Evolutionary conservation across 2,113 vertebrate species (phyloP).

Genomic region (Hippopotamus amphibius): DNA sequence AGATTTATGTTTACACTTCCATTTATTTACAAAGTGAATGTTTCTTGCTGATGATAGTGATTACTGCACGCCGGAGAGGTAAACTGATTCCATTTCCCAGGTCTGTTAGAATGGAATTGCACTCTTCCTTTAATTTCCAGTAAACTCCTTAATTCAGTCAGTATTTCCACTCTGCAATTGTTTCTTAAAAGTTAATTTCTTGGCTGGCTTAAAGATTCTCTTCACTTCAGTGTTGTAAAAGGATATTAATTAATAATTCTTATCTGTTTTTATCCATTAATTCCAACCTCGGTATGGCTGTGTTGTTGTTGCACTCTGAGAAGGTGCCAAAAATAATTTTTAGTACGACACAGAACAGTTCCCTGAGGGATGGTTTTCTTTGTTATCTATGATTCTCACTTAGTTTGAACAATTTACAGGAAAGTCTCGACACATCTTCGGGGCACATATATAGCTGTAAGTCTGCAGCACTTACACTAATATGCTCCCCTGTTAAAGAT

Average conservation of each 20-base stretch:
- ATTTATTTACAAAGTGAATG: slow-evolving; percentile 18
- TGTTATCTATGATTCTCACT: slow-evolving; percentile 54
- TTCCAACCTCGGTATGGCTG: slow-evolving; percentile 6
- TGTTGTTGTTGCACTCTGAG: neutral
- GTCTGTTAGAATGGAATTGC: slow-evolving; percentile 26
- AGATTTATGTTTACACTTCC: neutral
- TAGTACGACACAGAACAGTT: slow-evolving; percentile 25
- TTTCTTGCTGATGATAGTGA: slow-evolving; percentile 36
- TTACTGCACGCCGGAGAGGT: neutral
- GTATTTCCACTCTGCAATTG: neutral
- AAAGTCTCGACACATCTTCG: slow-evolving; percentile 19
- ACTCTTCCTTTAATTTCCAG: slow-evolving; percentile 14
- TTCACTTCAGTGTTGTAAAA: slow-evolving; percentile 35
- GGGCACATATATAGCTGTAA: slow-evolving; percentile 49
- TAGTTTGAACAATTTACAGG: slow-evolving; percentile 57
- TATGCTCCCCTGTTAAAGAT: slow-evolving; percentile 10
- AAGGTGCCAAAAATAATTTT: slow-evolving; percentile 58
- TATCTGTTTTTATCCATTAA: slow-evolving; percentile 55
- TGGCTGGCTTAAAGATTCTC: slow-evolving; percentile 6
- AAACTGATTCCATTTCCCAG: slow-evolving; percentile 11
- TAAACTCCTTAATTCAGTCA: slow-evolving; percentile 11
- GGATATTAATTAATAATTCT: slow-evolving; percentile 58
- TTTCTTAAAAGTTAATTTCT: slow-evolving; percentile 55
- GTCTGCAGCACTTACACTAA: slow-evolving; percentile 47
- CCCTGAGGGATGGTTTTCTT: neutral